Conservation (phyloP, 2,113 vertebrate species). For the Eulacestoma nigropectus region DNA sequence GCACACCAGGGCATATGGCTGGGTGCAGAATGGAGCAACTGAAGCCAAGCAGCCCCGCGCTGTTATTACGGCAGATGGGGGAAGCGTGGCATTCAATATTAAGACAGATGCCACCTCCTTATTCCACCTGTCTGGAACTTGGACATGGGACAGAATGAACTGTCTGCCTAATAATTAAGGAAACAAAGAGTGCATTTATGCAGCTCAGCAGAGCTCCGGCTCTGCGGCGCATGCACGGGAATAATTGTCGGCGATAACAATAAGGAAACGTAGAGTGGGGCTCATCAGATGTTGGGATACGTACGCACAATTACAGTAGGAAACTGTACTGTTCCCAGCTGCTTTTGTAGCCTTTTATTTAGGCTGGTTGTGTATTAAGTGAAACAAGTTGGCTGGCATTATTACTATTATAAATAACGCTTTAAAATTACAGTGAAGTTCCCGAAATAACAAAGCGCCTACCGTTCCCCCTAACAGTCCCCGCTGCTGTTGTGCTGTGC, state of each 20-base stretch:
- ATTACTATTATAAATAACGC: constrained; percentile 68
- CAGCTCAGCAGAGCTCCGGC: constrained; percentile 60
- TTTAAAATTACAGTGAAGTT: constrained; percentile 65
- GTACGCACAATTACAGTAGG: constrained; percentile 47
- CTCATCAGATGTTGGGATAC: constrained; percentile 53
- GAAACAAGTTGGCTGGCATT: constrained; percentile 49
- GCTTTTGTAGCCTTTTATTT: constrained; percentile 60
- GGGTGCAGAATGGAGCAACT: constrained; percentile 68
- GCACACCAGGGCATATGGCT: constrained; percentile 73
- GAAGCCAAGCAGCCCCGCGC: constrained; percentile 78
- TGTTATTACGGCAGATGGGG: constrained; percentile 81
- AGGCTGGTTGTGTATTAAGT: constrained; percentile 55
- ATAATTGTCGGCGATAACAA: constrained; percentile 67
- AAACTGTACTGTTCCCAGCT: constrained; percentile 55
- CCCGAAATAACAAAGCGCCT: constrained; percentile 60
- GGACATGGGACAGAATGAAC: constrained; percentile 79
- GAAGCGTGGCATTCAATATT: constrained; percentile 85
- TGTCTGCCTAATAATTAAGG: constrained; percentile 80
- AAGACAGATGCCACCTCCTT: constrained; percentile 86
- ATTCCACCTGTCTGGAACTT: constrained; percentile 86
- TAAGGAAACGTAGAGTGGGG: constrained; percentile 51
- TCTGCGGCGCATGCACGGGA: constrained; percentile 62
- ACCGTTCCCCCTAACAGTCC: constrained; percentile 57
- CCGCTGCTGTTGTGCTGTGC: constrained; percentile 54
- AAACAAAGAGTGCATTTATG: constrained; percentile 76